Evolutionary conservation across 2,113 vertebrate species (phyloP), one percentile per base, ranked within the genome.

Genomic region (Columbina picui): DNA sequence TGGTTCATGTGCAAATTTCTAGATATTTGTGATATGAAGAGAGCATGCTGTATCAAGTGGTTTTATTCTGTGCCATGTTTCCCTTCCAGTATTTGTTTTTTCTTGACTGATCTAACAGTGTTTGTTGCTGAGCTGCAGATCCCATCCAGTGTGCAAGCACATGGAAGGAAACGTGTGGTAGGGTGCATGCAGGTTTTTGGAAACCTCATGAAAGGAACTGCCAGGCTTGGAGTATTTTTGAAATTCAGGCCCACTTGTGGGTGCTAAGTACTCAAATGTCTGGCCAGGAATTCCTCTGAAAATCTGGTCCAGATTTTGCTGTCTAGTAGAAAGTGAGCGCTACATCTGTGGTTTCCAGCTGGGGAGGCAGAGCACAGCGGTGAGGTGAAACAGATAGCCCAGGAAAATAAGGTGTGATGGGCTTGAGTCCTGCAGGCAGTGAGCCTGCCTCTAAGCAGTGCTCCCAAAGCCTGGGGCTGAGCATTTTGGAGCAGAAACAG

Each of bases 211-310:
- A 52, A 76, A 81, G 34, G 59, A 85, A 15, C 41, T 94, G 87
- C 70, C 82, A 96, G 84, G 41, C 38, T 93, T 70, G 52, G 38
- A 61, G n/a, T 38, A 47, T 85, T 87, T 94, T 45, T 93, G 57
- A 93, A 95, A 83, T 94, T 52, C 82, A 74, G 45, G 70, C 87
- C 67, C 50, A 14, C 59, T 89, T 38, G 2, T 87, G 82, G 63
- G 70, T 85, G 93, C 78, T 93, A 50, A 69, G 65, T 57, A 89
- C 61, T 76, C 2, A 1, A 65, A 83, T 73, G 70, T 90, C 84
- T 94, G 79, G 87, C 89, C 95, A 94, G 78, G 41, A 93, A 83
- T 83, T 94, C 38, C 50, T 77, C 25, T 41, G 63, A 69, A 91
- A 94, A 67, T 80, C 36, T 96, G 74, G 59, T 59, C 74, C 57